These are phyloP conservation scores for Anas platyrhynchos DNA, from an alignment of 2,113 vertebrate genomes.

Conservation along the genomic window DNA sequence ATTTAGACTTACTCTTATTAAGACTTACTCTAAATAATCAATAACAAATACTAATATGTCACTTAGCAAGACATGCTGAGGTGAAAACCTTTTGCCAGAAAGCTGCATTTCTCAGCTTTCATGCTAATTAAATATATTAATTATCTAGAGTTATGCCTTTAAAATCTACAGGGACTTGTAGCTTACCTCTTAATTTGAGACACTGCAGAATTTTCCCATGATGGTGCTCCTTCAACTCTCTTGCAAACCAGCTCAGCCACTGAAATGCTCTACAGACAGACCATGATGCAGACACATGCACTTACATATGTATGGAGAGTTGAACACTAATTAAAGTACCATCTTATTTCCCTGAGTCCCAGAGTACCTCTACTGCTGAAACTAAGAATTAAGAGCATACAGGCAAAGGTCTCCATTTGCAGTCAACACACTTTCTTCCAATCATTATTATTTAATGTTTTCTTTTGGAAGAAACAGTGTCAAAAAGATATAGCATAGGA, in stretches of 20 bases:
- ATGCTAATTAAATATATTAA: not conserved
- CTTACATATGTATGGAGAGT: not conserved
- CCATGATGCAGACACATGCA: not conserved
- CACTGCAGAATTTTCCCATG: not conserved
- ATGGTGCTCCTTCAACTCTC: not conserved
- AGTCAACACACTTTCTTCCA: not conserved
- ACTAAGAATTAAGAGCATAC: not conserved
- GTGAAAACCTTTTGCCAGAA: not conserved
- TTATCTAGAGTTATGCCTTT: slow-evolving; percentile 4
- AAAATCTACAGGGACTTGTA: not conserved
- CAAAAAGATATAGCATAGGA: not conserved
- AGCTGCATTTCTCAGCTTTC: not conserved
- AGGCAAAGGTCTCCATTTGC: not conserved
- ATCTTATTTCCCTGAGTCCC: not conserved
- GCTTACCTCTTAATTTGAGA: not conserved
- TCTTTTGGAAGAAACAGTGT: not conserved
- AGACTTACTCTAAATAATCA: not conserved
- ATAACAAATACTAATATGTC: not conserved
- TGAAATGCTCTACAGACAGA: not conserved
- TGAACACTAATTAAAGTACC: slow-evolving; percentile 17
- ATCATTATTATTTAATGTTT: not conserved
- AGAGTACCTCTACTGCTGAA: not conserved
- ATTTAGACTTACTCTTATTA: too few species aligned
- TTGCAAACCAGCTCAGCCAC: not conserved
- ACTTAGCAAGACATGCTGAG: not conserved